Evolutionary conservation across 2,797 vertebrate genomes (phyloP), one percentile per base, ranked within the genome.

Genomic region (Oryzias dopingdopingensis): DNA sequence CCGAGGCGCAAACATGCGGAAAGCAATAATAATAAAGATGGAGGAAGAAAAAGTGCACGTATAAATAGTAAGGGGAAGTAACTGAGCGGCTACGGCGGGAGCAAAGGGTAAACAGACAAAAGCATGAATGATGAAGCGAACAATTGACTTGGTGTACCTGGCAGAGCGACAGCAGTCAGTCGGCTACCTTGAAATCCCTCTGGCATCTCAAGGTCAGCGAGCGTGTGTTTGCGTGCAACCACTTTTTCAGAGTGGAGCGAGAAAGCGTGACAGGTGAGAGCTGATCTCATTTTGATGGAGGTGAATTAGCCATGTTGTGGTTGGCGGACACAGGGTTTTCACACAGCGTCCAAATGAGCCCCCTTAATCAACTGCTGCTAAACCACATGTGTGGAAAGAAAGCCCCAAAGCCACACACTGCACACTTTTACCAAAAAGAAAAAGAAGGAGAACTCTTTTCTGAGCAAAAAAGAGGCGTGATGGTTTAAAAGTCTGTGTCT

Each of bases 11-110:
- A 87, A 88, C 81, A 88, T 32, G 62, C 72, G 70, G 81, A 90
- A 87, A 86, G 87, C 82, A 90, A 89, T 90, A 90, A 89, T 88
- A 90, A 90, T 88, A 82, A 89, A 84, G 83, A 88, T 73, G 82
- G 83, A 74, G 79, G 74, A 70, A 78, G 69, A 81, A 83, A 29
- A 82, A 81, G 76, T 77, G 73, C 44, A 74, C 51, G 16, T 86
- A 88, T 87, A 90, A 88, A 89, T 88, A 90, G 86, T 77, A 62
- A 70, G 59, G 71, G 87, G 83, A 90, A 90, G 86, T 80, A 73
- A 84, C 79, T 79, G 80, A 86, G 82, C 42, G 70, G 70, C 71
- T 68, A 71, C 23, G 71, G 74, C 44, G 64, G 78, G 76, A 71
- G 69, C 66, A 65, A 56, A 68, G 70, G 44, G 68, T 89, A 90